Conservation (phyloP, 2,888 invertebrate genomes). For the Melieria picta region DNA sequence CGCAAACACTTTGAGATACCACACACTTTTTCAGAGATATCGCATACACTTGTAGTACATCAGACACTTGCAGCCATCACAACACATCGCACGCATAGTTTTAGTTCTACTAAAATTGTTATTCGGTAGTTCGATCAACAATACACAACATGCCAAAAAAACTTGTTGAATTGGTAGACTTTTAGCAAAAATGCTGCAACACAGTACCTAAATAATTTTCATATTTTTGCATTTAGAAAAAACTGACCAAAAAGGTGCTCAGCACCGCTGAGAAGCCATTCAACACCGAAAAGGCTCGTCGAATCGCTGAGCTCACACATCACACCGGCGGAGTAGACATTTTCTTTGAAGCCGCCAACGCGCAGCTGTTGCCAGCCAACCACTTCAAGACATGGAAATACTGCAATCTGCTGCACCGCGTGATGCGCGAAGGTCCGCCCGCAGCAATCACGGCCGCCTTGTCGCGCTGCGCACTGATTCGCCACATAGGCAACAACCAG, state of each 20-base stretch:
- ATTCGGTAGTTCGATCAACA: constrained; percentile 67
- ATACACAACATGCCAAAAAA: constrained; percentile 17
- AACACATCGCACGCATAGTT: too few species aligned
- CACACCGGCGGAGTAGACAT: constrained; percentile 15
- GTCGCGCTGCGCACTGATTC: constrained; percentile 10
- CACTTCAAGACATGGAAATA: constrained; percentile 37
- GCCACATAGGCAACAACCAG: constrained; percentile 30
- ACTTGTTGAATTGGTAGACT: not conserved
- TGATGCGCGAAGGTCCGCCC: constrained; percentile 34
- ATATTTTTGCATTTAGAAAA: constrained; percentile 24
- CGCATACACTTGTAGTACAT: too few species aligned
- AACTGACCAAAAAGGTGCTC: constrained; percentile 36
- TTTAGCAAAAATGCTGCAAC: not conserved
- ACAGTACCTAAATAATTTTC: constrained; percentile 1
- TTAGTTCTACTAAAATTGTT: too few species aligned
- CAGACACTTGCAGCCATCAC: too few species aligned
- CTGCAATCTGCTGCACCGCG: constrained; percentile 35
- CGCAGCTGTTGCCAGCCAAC: constrained; percentile 19
- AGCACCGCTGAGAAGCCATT: constrained; percentile 32
- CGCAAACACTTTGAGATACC: too few species aligned
- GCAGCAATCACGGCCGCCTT: constrained; percentile 18
- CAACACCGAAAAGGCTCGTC: constrained; percentile 23
- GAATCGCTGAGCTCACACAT: constrained; percentile 33
- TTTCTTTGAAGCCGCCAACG: constrained; percentile 23
- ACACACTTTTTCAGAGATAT: too few species aligned